Base-by-base conservation (phyloP, 1,140 invertebrate species). In the Drosophila sucinea region DNA sequence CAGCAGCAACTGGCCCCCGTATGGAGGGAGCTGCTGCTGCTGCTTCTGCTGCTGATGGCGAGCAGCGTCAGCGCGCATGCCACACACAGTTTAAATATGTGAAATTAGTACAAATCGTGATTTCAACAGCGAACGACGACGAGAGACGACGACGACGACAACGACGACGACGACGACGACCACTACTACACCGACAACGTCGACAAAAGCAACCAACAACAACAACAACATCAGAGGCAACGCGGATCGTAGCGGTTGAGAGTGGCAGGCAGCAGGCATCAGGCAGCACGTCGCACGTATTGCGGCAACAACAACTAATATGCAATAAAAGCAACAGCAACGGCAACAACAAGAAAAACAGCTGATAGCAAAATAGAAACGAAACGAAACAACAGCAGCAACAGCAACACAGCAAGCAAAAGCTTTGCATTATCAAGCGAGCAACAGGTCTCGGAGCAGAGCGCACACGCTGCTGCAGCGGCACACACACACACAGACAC, bases 41-140 rank as follows among this genome's bases (percentile, higher is more conserved):
- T 84, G 90, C 86, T 81, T 17, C 56, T 51, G 73, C 69, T 85
- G 63, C 79, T 79, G 72, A 77, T 84, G 90, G 35, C 44, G 44
- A 51, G 44, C 44, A 58, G 56, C 32, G 56, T 32, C 83, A 83
- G 83, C 83, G 87, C 89, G 87, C 87, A 90, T 90, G 87, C 87
- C 87, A 90, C 87, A 90, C 87, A 90, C 87, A 90, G 87, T 90
- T 90, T 87, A 91, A 91, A 91, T 91, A 91, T 91, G 84, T 91
- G 90, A 91, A 91, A 91, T 91, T 91, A 91, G 90, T 91, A 91
- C 90, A 91, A 91, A 91, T 91, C 86, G 90, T 91, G 90, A 91
- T 91, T 91, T 91, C 90, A 91, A 91, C 90, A 91, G 90, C 87
- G 90, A 91, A 91, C 86, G 86, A 91, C 90, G 74, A 82, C 40